Percentiles rank a stretch among this genome's conserved stretches.
phyloP scores from a whole-genome alignment of 2,888 invertebrate genomes.

The Volucella inanis region DNA sequence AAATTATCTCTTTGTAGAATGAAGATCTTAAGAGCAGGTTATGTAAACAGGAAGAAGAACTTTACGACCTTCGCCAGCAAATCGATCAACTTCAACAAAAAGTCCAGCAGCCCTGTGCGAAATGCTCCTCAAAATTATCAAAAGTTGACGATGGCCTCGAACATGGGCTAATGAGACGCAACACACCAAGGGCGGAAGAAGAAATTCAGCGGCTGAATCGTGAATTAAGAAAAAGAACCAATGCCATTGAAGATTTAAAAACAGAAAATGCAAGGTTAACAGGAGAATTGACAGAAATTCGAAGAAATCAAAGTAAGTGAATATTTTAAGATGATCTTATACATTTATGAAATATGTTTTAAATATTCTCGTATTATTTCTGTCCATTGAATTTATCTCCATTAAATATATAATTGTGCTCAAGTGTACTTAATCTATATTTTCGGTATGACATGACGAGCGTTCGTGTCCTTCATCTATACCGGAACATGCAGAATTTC shows the following conservation, averaged over 20 bases:
- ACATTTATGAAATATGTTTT: neutral
- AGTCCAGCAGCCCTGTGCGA: slow-evolving; percentile 42
- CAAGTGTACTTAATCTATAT: no score
- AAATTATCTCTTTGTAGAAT: slow-evolving; percentile 76
- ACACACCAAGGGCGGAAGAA: slow-evolving; percentile 3
- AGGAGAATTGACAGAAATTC: slow-evolving; percentile 74
- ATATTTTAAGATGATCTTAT: neutral
- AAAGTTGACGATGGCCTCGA: neutral
- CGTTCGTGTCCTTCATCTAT: no score
- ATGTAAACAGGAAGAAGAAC: slow-evolving; percentile 13
- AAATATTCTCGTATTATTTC: no score
- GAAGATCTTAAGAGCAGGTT: slow-evolving; percentile 74
- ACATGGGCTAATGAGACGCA: slow-evolving; percentile 43
- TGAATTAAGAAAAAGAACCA: slow-evolving; percentile 68
- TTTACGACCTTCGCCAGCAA: slow-evolving; percentile 32
- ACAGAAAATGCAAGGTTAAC: slow-evolving; percentile 74
- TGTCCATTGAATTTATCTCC: no score
- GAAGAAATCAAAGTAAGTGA: slow-evolving; percentile 73
- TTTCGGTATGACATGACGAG: no score
- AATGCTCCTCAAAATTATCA: slow-evolving; percentile 43
- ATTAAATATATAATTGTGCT: no score
- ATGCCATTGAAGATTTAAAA: slow-evolving; percentile 53
- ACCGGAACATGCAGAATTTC: no score
- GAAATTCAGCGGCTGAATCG: slow-evolving; percentile 57
- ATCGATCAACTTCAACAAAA: slow-evolving; percentile 61